Percentiles rank a stretch among this genome's conserved stretches.
Conservation (phyloP, 2,888 invertebrate species). For the Drosophila antonietae region DNA sequence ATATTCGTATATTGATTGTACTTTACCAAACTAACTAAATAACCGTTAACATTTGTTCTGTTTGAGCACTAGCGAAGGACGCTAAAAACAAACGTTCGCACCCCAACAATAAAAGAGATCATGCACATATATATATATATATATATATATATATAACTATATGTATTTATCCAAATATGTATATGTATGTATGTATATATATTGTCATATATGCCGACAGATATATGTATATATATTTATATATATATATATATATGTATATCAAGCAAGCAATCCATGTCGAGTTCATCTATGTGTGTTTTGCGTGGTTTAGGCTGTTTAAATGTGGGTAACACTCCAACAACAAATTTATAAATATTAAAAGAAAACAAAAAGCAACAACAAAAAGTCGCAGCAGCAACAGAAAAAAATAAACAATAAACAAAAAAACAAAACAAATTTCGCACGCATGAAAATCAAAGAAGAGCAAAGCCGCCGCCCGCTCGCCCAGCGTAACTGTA, state of each 20-base stretch:
- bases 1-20: constrained; percentile 70
- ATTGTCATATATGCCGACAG: constrained; percentile 24
- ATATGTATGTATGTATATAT: constrained; percentile 1
- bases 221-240: constrained; percentile 25
- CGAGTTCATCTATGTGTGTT: constrained; percentile 84
- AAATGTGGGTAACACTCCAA: constrained; percentile 70
- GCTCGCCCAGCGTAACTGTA: constrained; percentile 53
- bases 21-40: constrained; percentile 70
- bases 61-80: constrained; percentile 81
- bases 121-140: constrained; percentile 43
- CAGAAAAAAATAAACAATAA: constrained; percentile 17
- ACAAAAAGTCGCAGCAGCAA: constrained; percentile 3
- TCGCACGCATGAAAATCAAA: constrained; percentile 48
- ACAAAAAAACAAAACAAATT: neutral
- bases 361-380: constrained; percentile 25
- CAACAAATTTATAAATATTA: constrained; percentile 21
- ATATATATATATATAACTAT: neutral
- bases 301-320: constrained; percentile 84
- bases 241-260: constrained; percentile 33
- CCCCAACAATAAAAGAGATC: constrained; percentile 57
- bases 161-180: neutral
- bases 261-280: constrained; percentile 79
- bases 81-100: constrained; percentile 64
- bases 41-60: constrained; percentile 81
- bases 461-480: constrained; percentile 48